Percentiles rank a stretch among this genome's conserved stretches.
phyloP scores from a whole-genome alignment of 2,113 vertebrate genomes.

The Rostratula benghalensis region DNA sequence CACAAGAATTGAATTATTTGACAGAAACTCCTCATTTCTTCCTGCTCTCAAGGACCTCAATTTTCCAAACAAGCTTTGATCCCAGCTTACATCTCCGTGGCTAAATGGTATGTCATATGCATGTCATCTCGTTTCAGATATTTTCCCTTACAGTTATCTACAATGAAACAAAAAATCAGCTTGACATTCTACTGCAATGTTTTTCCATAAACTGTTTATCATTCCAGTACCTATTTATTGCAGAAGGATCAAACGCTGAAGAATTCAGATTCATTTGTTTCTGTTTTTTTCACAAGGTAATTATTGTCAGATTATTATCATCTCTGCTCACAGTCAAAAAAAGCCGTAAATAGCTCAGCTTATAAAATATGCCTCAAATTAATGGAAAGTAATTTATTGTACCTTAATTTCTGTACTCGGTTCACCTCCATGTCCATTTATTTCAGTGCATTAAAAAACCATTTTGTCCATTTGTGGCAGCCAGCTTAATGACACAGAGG shows the following conservation, averaged over 20 bases:
- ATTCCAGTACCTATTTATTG: not conserved
- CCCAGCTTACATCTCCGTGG: not conserved
- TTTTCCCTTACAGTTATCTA: not conserved
- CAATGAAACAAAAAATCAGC: not conserved
- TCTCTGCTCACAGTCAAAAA: not conserved
- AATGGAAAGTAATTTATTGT: not conserved
- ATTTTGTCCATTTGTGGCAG: not conserved
- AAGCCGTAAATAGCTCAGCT: not conserved
- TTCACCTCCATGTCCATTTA: not conserved
- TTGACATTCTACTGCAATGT: not conserved
- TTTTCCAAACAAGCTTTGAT: not conserved
- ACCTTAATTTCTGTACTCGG: not conserved
- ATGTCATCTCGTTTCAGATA: not conserved
- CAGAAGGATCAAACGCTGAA: not conserved
- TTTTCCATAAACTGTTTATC: not conserved
- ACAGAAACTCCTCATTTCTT: not conserved
- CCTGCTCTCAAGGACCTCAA: not conserved
- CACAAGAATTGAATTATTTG: not conserved
- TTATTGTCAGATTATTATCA: not conserved
- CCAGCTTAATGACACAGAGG: not conserved
- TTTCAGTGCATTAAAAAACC: not conserved
- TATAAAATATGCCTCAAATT: not conserved
- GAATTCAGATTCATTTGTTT: not conserved
- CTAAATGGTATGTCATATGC: not conserved
- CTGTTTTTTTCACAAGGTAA: not conserved